Evolutionary conservation across 2,888 invertebrate genomes (phyloP).

Genomic region (Chymomyza amoena): DNA sequence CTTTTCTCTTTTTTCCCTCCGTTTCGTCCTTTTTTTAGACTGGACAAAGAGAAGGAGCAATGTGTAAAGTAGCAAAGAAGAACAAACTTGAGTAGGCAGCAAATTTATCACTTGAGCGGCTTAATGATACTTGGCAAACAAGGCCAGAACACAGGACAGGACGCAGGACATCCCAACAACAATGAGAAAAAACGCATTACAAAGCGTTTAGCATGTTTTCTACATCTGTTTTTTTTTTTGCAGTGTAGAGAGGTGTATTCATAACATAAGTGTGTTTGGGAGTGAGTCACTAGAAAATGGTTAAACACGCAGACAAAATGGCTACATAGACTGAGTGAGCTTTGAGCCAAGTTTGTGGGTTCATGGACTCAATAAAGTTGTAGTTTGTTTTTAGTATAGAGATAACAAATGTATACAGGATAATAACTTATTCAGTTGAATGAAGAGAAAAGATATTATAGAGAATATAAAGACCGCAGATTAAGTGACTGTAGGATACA

Average conservation of each 20-base stretch:
- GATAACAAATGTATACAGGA: neutral
- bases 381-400: neutral
- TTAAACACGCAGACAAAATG: no score
- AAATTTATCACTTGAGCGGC: constrained; percentile 70
- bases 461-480: no score
- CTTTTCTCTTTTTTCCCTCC: neutral
- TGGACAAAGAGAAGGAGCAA: neutral
- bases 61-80: constrained; percentile 5
- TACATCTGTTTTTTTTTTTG: neutral
- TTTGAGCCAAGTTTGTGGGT: no score
- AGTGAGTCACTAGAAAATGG: neutral
- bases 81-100: constrained; percentile 44
- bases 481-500: no score
- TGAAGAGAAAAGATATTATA: neutral
- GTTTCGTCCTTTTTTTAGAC: neutral
- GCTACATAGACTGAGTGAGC: no score
- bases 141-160: constrained; percentile 16
- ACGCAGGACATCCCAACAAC: neutral
- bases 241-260: neutral
- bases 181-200: constrained; percentile 67
- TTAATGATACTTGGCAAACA: constrained; percentile 64
- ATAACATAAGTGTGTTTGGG: neutral
- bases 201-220: constrained; percentile 56
- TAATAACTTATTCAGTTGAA: neutral
- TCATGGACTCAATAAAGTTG: neutral